These are phyloP conservation scores for Drosophila eohydei DNA, from an alignment of 2,888 invertebrate genomes.

Conservation along the genomic window DNA sequence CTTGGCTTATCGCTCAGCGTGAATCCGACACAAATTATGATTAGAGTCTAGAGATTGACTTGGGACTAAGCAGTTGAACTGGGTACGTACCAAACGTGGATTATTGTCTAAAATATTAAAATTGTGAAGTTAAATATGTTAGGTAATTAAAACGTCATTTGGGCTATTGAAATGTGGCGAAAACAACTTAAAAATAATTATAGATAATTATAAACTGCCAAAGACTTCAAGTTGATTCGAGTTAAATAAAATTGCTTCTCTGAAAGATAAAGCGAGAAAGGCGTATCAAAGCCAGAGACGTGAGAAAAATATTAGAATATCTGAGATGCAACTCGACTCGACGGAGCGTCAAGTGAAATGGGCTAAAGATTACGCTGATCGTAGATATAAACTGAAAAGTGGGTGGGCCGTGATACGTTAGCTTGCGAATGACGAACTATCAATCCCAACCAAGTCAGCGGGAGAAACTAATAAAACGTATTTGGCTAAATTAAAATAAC, in stretches of 20 bases:
- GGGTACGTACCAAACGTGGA: not conserved
- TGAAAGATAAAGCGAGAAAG: no score
- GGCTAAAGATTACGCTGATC: slow-evolving; percentile 4
- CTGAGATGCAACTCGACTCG: not conserved
- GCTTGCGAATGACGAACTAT: slow-evolving; percentile 15
- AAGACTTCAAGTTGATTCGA: not conserved
- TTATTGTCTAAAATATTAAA: not conserved
- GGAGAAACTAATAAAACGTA: slow-evolving; percentile 13
- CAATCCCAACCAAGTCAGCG: slow-evolving; percentile 10
- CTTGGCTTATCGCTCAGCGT: not conserved
- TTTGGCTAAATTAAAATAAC: slow-evolving; percentile 22
- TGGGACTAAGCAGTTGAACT: not conserved
- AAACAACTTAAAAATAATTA: slow-evolving; percentile 11
- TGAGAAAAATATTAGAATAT: not conserved
- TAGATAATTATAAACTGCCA: slow-evolving; percentile 9
- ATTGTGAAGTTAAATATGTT: not conserved
- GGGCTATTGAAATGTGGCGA: not conserved
- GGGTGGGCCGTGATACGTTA: slow-evolving; percentile 21
- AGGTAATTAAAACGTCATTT: slow-evolving; percentile 13
- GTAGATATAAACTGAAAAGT: slow-evolving; percentile 2
- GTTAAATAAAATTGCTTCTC: slow-evolving; percentile 8
- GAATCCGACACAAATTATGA: not conserved
- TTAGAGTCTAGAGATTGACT: not conserved
- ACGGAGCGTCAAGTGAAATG: not conserved
- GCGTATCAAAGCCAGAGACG: not conserved